Evolutionary conservation across 37 sponge, comb jelly and placozoan species (phyloP).

Genomic region (Spongia lamella): DNA sequence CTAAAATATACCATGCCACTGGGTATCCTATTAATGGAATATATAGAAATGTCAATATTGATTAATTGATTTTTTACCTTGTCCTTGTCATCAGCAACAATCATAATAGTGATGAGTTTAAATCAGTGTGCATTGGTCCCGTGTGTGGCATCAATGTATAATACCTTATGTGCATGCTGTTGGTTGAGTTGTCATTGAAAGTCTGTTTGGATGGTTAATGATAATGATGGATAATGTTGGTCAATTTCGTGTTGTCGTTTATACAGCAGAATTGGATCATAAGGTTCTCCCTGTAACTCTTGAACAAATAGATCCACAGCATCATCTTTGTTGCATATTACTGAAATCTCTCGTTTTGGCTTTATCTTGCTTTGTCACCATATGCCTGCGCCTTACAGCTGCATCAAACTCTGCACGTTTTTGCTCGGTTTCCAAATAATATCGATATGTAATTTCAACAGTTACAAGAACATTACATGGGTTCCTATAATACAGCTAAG

Average conservation of each 20-base stretch:
- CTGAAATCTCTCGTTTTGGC: neutral
- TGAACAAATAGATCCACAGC: neutral
- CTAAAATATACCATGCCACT: conserved; percentile 27
- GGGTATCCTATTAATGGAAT: conserved; percentile 13
- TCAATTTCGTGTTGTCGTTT: neutral
- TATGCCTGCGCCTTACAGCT: too few species aligned
- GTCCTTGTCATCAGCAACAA: conserved; percentile 17
- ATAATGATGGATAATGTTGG: neutral
- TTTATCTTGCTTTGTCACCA: too few species aligned
- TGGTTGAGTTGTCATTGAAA: conserved; percentile 13
- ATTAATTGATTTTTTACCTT: neutral
- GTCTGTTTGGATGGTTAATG: conserved; percentile 21
- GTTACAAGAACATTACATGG: too few species aligned
- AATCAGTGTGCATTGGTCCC: conserved; percentile 34
- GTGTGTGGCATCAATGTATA: conserved; percentile 37
- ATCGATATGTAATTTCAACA: too few species aligned
- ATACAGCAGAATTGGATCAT: conserved; percentile 2
- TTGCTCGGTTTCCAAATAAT: too few species aligned
- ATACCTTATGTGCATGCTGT: conserved; percentile 4
- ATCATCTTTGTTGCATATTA: conserved; percentile 5
- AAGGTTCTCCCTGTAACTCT: conserved; percentile 8
- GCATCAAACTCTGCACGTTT: too few species aligned
- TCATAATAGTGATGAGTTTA: conserved; percentile 19
- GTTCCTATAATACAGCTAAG: too few species aligned
- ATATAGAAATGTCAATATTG: neutral